These are phyloP conservation scores for Agrilus biguttatus DNA, from an alignment of 2,888 invertebrate genomes.

Conservation along the genomic window DNA sequence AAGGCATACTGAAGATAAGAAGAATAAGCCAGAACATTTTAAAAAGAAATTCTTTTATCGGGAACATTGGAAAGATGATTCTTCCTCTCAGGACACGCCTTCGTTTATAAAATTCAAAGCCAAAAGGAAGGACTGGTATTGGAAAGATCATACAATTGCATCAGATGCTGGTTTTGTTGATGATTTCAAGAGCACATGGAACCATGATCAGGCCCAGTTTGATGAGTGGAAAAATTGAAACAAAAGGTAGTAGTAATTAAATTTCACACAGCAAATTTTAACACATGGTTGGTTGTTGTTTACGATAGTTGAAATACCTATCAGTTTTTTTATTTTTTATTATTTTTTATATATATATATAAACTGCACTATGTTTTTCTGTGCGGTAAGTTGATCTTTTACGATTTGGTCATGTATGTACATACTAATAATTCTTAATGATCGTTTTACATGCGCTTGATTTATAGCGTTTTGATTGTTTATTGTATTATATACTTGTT, in stretches of 20 bases:
- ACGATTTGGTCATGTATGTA: constrained; percentile 2
- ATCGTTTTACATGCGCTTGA: background rate
- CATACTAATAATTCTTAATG: background rate
- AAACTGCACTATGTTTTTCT: constrained; percentile 8
- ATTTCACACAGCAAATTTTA: constrained; percentile 22
- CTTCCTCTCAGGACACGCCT: constrained; percentile 30
- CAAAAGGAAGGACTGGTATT: constrained; percentile 61
- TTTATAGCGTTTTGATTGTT: no score
- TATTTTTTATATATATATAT: no score
- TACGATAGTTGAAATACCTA: constrained; percentile 1
- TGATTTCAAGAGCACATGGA: constrained; percentile 10
- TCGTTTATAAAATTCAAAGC: constrained; percentile 42
- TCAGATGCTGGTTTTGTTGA: constrained; percentile 7
- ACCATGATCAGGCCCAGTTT: constrained; percentile 14
- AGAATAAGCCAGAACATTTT: constrained; percentile 46
- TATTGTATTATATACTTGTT: no score
- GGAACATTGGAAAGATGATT: constrained; percentile 46
- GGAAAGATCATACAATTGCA: constrained; percentile 31
- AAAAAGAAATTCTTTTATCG: constrained; percentile 69
- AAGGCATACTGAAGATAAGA: constrained; percentile 34
- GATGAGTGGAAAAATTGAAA: constrained; percentile 27
- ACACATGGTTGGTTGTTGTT: background rate
- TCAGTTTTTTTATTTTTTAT: constrained; percentile 8
- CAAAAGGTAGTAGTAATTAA: constrained; percentile 10
- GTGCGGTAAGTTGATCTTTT: background rate